These are phyloP conservation scores for Oreochromis mossambicus DNA, from an alignment of 2,797 vertebrate species.

Conservation along the genomic window DNA sequence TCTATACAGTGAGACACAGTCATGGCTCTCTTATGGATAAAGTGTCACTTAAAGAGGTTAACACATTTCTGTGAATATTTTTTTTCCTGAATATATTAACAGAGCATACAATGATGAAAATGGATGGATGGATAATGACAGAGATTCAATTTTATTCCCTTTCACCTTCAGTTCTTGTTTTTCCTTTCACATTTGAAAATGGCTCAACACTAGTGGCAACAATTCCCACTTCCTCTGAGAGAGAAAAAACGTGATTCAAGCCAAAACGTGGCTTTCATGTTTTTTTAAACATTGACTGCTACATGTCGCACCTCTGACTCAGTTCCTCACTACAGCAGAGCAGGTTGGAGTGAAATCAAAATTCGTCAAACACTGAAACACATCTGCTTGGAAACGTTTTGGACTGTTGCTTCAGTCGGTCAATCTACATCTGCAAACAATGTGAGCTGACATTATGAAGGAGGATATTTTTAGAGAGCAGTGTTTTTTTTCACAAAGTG, in stretches of 20 bases:
- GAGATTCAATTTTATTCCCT: background rate
- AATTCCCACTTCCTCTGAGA: background rate
- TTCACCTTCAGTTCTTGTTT: background rate
- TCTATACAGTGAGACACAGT: background rate
- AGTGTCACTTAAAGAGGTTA: background rate
- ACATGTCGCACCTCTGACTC: background rate
- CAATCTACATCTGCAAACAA: slow-evolving; percentile 41
- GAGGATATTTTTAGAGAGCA: slow-evolving; percentile 34
- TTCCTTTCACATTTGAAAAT: background rate
- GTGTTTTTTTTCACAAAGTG: background rate
- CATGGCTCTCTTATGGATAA: background rate
- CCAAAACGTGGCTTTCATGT: slow-evolving; percentile 13
- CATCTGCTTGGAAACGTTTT: slow-evolving; percentile 10
- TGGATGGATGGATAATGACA: background rate
- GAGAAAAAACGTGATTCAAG: background rate
- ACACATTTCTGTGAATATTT: background rate
- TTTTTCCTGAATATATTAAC: background rate
- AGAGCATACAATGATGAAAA: background rate
- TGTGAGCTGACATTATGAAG: background rate
- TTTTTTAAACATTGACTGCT: slow-evolving; percentile 5
- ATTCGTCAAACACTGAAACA: background rate
- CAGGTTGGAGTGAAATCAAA: background rate
- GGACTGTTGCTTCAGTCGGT: background rate
- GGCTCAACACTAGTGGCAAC: background rate
- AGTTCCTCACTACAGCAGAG: background rate